These are phyloP conservation scores for Acrobasis consociella DNA, from an alignment of 2,888 invertebrate species.

Conservation along the genomic window DNA sequence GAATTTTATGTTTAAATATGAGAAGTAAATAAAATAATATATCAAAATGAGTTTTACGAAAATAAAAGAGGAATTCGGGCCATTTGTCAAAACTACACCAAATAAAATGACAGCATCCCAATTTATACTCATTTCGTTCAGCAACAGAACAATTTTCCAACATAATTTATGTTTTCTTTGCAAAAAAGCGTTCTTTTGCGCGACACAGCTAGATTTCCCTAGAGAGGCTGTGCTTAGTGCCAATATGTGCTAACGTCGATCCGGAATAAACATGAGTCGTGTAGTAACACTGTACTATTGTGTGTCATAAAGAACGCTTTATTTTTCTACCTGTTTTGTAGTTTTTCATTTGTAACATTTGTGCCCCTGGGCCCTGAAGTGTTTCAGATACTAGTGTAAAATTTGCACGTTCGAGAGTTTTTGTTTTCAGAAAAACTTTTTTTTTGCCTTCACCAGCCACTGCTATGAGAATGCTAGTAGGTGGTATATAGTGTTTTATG, in stretches of 20 bases:
- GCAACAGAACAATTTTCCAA: constrained; percentile 26
- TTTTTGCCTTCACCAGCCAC: no score
- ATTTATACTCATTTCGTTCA: constrained; percentile 25
- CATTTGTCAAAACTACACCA: constrained; percentile 13
- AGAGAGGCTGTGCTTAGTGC: constrained; percentile 34
- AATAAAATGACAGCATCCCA: constrained; percentile 21
- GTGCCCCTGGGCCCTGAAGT: no score
- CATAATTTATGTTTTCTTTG: constrained; percentile 31
- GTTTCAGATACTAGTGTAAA: no score
- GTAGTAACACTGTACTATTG: constrained; percentile 15
- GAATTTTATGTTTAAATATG: no score
- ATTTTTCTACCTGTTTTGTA: constrained; percentile 4
- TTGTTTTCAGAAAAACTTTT: no score
- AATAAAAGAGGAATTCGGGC: neutral
- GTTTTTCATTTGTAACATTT: constrained; percentile 1
- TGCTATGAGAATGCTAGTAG: no score
- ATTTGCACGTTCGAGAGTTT: no score
- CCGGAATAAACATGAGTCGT: constrained; percentile 22
- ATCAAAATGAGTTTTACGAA: neutral
- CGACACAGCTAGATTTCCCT: constrained; percentile 44
- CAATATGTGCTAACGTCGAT: constrained; percentile 32
- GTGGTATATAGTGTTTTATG: no score
- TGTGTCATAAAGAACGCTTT: constrained; percentile 13
- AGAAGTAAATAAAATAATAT: neutral
- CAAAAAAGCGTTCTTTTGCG: constrained; percentile 35